Evolutionary conservation across 2,113 vertebrate species (phyloP).

Genomic region (Tychaedon coryphoeus): DNA sequence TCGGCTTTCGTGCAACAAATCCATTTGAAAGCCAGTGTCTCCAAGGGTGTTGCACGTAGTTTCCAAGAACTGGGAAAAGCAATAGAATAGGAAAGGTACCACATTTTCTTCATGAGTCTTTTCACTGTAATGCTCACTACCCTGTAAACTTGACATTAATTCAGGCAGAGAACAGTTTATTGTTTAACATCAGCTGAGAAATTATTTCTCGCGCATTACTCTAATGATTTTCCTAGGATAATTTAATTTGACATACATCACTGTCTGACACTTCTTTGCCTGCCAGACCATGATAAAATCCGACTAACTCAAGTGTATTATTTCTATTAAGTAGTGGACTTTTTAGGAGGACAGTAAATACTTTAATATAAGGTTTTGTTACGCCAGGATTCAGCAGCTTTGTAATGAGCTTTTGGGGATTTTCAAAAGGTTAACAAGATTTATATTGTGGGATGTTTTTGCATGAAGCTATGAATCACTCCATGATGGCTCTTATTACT

Average conservation of each 20-base stretch:
- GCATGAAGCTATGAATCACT: slow-evolving; percentile 65
- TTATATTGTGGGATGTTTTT: slow-evolving; percentile 67
- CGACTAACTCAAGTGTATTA: not conserved
- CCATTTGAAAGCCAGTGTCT: slow-evolving; percentile 19
- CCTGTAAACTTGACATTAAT: not conserved
- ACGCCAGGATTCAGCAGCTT: slow-evolving; percentile 21
- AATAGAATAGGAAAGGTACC: not conserved
- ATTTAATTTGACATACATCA: not conserved
- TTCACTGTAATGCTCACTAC: not conserved
- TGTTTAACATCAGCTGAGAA: not conserved
- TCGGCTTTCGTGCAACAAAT: slow-evolving; percentile 36
- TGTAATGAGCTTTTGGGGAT: slow-evolving; percentile 59
- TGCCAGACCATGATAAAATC: slow-evolving; percentile 16
- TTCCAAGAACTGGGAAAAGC: slow-evolving; percentile 22
- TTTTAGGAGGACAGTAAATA: slow-evolving; percentile 11
- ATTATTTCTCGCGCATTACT: not conserved
- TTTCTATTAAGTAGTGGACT: not conserved
- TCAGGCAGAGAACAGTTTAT: not conserved
- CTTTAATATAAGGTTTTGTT: slow-evolving; percentile 37
- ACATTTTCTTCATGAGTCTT: not conserved
- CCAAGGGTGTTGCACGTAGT: not conserved
- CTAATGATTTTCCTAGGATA: not conserved
- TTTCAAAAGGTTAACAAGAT: slow-evolving; percentile 68
- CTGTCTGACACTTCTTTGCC: not conserved
- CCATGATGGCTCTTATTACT: slow-evolving; percentile 57